A percentile compares a stretch with the other conserved stretches of the same genome.
phyloP scores from a whole-genome alignment of 1,140 invertebrate genomes.

The Papilio polyxenes region DNA sequence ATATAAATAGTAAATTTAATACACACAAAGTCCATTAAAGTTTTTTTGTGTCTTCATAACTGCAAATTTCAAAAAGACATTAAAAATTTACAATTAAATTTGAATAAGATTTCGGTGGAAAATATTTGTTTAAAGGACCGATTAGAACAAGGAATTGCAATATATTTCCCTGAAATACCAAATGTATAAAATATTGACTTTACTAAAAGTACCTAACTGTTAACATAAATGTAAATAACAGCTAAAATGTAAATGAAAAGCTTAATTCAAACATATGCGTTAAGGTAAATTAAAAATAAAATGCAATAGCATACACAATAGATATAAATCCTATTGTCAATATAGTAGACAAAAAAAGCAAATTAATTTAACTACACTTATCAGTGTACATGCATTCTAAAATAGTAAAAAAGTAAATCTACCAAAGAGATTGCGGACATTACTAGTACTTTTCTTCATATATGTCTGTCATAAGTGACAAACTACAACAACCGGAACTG shows the following conservation, averaged over 20 bases:
- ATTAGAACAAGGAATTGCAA: too few species aligned
- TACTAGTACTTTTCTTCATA: not conserved
- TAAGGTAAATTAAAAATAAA: not conserved
- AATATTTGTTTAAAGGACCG: too few species aligned
- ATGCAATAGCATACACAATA: not conserved
- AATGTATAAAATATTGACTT: too few species aligned
- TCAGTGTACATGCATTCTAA: not conserved
- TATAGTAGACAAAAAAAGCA: not conserved
- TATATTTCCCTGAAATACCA: too few species aligned
- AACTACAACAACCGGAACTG: too few species aligned
- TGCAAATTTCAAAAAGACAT: too few species aligned
- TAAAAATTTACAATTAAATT: too few species aligned
- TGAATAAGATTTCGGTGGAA: too few species aligned
- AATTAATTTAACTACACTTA: not conserved
- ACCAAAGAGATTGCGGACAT: not conserved
- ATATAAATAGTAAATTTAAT: too few species aligned
- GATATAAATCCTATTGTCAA: not conserved
- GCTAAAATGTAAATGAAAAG: not conserved
- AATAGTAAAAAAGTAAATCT: not conserved
- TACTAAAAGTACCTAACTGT: too few species aligned
- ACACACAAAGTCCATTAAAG: too few species aligned
- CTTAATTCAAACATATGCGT: not conserved
- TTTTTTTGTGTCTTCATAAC: too few species aligned
- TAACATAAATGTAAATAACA: not conserved
- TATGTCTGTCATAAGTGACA: not conserved